Conservation (phyloP, 2,113 vertebrate genomes). For the Petaurus breviceps region DNA sequence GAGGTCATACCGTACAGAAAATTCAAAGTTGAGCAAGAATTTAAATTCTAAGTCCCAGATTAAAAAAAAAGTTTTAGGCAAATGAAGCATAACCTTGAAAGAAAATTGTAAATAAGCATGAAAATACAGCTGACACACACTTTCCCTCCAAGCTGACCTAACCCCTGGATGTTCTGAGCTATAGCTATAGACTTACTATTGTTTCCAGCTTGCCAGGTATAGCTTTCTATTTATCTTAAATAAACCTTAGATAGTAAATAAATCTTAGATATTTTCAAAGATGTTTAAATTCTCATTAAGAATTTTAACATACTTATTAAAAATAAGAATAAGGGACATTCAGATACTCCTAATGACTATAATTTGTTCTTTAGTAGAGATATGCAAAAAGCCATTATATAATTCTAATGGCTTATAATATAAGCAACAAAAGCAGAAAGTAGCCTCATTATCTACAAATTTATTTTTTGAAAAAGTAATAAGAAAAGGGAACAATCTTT, state of each 20-base stretch:
- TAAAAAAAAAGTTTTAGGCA: not conserved
- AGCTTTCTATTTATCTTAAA: constrained; percentile 13
- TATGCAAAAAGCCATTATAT: not conserved
- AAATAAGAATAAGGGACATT: not conserved
- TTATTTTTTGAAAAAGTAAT: constrained; percentile 22
- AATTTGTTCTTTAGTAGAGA: not conserved
- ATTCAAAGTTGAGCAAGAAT: not conserved
- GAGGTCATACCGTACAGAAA: constrained; percentile 18
- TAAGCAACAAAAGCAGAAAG: not conserved
- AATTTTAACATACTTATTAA: constrained; percentile 24
- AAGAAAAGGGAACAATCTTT: not conserved
- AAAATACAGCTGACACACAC: not conserved
- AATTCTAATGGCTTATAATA: not conserved
- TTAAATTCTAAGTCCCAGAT: constrained; percentile 23
- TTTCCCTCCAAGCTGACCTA: not conserved
- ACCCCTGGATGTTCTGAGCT: not conserved
- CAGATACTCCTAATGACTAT: too few relatives aligned
- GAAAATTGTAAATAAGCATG: constrained; percentile 11
- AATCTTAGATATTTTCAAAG: not conserved
- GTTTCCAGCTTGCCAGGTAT: not conserved
- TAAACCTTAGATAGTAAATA: too few relatives aligned
- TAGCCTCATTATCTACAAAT: constrained; percentile 30
- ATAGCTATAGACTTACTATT: not conserved
- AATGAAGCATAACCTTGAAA: constrained; percentile 31
- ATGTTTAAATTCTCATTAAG: constrained; percentile 22